A percentile compares a stretch with the other conserved stretches of the same genome.
Evolutionary conservation across 2,888 invertebrate species (phyloP).

Genomic region (Xanthorhoe spadicearia): DNA sequence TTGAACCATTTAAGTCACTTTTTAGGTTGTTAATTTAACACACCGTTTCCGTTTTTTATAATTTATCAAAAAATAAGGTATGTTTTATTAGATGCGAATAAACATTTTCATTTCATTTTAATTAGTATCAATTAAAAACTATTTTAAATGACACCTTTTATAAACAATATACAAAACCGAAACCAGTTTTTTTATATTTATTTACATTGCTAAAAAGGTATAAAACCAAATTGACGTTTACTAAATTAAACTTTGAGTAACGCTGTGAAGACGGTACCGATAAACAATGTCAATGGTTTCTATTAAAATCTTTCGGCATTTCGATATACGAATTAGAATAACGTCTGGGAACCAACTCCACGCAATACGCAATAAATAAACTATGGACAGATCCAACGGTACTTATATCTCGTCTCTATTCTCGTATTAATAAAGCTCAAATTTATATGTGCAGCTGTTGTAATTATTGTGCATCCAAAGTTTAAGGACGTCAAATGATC

Average conservation of each 20-base stretch:
- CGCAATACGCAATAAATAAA: slow-evolving; percentile 80
- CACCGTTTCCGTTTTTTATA: too few species aligned
- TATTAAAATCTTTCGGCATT: slow-evolving; percentile 79
- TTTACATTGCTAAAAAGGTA: too few species aligned
- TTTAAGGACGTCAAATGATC: slow-evolving; percentile 64
- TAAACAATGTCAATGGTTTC: slow-evolving; percentile 83
- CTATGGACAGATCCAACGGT: slow-evolving; percentile 52
- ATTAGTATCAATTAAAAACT: too few species aligned
- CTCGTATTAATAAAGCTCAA: slow-evolving; percentile 46
- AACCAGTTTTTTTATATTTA: too few species aligned
- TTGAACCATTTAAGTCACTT: neutral
- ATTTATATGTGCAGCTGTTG: slow-evolving; percentile 53
- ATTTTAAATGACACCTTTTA: too few species aligned
- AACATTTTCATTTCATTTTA: too few species aligned
- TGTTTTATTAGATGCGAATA: too few species aligned
- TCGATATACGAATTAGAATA: slow-evolving; percentile 79
- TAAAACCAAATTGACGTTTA: neutral
- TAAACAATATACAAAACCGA: neutral
- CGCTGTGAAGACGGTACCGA: slow-evolving; percentile 64
- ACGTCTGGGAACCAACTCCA: slow-evolving; percentile 72
- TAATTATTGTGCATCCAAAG: slow-evolving; percentile 62
- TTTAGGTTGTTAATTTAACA: too few species aligned
- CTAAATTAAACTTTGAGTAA: slow-evolving; percentile 65
- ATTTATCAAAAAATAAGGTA: too few species aligned
- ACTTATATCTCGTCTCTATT: slow-evolving; percentile 49